Conservation (phyloP, 2,888 invertebrate genomes). For the Cheilosia impressa region DNA sequence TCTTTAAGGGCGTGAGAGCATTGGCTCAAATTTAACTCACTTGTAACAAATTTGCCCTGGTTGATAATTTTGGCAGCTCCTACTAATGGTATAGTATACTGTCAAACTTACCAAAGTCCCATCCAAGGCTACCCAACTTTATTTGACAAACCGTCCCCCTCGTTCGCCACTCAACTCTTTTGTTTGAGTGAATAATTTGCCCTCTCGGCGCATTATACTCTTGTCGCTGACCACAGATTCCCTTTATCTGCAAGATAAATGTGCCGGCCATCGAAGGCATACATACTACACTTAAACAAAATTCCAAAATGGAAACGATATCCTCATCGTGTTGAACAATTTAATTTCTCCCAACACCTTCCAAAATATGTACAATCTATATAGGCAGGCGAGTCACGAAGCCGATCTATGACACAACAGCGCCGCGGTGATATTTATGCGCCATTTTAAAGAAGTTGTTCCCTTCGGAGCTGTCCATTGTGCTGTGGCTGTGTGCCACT, state of each 20-base stretch:
- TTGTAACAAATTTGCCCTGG: too few species aligned
- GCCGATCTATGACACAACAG: slow-evolving; percentile 56
- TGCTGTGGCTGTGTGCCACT: slow-evolving; percentile 35
- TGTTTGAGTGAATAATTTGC: not conserved
- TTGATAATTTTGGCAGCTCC: too few species aligned
- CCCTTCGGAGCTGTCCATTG: slow-evolving; percentile 41
- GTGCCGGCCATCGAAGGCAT: not conserved
- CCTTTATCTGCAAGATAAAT: slow-evolving; percentile 2
- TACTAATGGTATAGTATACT: too few species aligned
- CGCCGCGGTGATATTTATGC: slow-evolving; percentile 61
- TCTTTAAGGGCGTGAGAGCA: too few species aligned
- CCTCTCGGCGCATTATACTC: not conserved
- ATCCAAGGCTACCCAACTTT: too few species aligned
- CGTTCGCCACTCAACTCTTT: slow-evolving; percentile 2
- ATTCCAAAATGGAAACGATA: not conserved
- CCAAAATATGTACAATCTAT: slow-evolving; percentile 10
- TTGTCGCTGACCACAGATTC: not conserved
- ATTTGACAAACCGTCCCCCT: too few species aligned
- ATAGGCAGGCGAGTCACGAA: slow-evolving; percentile 41
- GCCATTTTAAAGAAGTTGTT: slow-evolving; percentile 67
- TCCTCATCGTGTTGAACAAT: slow-evolving; percentile 6
- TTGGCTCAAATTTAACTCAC: too few species aligned
- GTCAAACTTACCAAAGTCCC: too few species aligned
- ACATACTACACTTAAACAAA: slow-evolving; percentile 5
- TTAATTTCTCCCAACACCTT: slow-evolving; percentile 56